phyloP scores from a whole-genome alignment of 2,888 invertebrate genomes.

The Doris montereyensis region DNA sequence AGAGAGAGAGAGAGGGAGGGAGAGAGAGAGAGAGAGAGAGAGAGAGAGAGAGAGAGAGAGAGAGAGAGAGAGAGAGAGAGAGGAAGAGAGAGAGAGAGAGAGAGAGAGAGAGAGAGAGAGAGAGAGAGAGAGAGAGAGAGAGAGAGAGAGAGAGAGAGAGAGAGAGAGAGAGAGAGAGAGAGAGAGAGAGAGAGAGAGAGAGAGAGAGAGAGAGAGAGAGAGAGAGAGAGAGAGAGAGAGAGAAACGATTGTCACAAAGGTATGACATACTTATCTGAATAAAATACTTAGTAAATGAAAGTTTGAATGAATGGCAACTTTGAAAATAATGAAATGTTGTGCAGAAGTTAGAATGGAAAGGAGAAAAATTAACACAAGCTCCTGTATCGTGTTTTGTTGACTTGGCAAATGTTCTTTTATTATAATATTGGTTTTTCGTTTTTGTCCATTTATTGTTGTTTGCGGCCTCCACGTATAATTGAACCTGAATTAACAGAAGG shows the following conservation, averaged over 20 bases:
- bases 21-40: background rate
- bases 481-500: too few species aligned
- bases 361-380: background rate
- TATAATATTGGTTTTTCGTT: too few species aligned
- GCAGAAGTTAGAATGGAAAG: too few species aligned
- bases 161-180: background rate
- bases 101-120: conserved; percentile 26
- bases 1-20: conserved; percentile 16
- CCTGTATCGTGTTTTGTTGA: background rate
- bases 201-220: background rate
- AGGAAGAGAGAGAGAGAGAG: background rate
- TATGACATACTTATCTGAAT: background rate
- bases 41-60: conserved; percentile 22
- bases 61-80: conserved; percentile 24
- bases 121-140: conserved; percentile 22
- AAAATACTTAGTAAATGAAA: background rate
- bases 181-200: background rate
- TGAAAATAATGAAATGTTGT: too few species aligned
- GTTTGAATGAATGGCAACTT: background rate
- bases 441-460: too few species aligned
- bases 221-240: background rate
- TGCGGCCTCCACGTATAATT: too few species aligned
- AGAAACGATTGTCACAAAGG: background rate
- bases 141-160: background rate
- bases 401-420: background rate